Base-by-base conservation (phyloP, 2,797 vertebrate genomes). In the Oreochromis grahami region DNA sequence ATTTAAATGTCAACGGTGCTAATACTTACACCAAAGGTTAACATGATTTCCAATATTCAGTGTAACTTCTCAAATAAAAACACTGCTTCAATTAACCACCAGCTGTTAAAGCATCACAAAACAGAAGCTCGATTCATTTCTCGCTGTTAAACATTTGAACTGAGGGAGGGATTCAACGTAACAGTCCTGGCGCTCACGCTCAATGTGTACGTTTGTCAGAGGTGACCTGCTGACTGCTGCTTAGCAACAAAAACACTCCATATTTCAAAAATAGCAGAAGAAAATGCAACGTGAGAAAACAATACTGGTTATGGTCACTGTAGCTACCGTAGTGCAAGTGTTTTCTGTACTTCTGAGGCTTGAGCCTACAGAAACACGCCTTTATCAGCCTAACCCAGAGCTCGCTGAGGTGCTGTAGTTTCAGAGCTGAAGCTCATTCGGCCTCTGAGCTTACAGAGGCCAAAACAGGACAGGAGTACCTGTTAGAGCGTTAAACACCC, bases 231-330 rank as follows among this genome's bases (percentile, higher is more conserved):
- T 79, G 24, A 15, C 24, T 56, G 24, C 91, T 93, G 91, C 92
- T 70, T 82, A 78, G 93, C 82, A 91, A 92, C 89, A 86, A 79
- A 85, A 80, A 53, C 12, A 81, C 81, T 86, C 88, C 86, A 83
- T 81, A 56, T 56, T 56, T 56, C 53, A 56, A 56, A 56, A 89
- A 90, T 88, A 92, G 68, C 76, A 17, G 77, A 84, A 81, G 17
- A 63, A 82, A 92, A 79, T 12, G 51, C 53, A 83, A 77, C 52
- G 52, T 2, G 24, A 78, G 36, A 88, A 53, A 88, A 82, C 43
- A 56, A 79, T 68, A 76, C 13, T 41, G 55, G 68, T 86, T 87
- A 72, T 19, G 70, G 53, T 85, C 32, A 51, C 36, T 58, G 56
- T 14, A 5, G 50, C n/a, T 43, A 48, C 41, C 5, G 3, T 3